These are phyloP conservation scores for Suncus etruscus DNA, from an alignment of 2,113 vertebrate genomes.

Conservation along the genomic window DNA sequence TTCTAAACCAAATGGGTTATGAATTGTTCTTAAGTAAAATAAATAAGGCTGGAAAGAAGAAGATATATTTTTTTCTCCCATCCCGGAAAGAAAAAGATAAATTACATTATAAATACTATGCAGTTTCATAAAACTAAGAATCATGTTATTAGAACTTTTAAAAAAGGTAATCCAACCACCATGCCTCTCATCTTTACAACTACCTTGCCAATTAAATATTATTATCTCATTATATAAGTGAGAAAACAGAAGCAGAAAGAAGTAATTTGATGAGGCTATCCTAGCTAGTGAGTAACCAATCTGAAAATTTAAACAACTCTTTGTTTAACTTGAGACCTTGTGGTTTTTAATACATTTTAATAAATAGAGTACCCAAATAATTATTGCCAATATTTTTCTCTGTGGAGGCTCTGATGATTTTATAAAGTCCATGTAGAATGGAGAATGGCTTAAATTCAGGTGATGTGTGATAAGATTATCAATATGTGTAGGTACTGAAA, in stretches of 20 bases:
- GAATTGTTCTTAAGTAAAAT: conserved; percentile 7
- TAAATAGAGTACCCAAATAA: conserved; percentile 42
- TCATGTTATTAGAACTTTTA: not conserved
- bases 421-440: conserved; percentile 29
- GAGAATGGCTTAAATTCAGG: conserved; percentile 16
- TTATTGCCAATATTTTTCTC: conserved; percentile 37
- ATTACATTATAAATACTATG: not conserved
- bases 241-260: not conserved
- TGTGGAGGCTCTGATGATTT: not conserved
- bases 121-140: conserved; percentile 3
- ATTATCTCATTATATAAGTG: not conserved
- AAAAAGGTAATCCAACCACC: not conserved
- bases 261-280: not conserved
- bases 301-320: conserved; percentile 10
- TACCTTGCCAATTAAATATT: not conserved
- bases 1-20: not conserved
- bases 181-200: not conserved
- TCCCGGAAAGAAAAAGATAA: not conserved
- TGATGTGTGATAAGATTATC: not conserved
- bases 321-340: not conserved
- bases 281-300: not conserved
- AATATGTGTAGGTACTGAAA: not conserved
- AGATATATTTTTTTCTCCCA: not conserved
- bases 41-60: conserved; percentile 32
- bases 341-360: conserved; percentile 38